phyloP scores from a whole-genome alignment of 2,797 vertebrate genomes.

The Notoglanidium macrostoma region DNA sequence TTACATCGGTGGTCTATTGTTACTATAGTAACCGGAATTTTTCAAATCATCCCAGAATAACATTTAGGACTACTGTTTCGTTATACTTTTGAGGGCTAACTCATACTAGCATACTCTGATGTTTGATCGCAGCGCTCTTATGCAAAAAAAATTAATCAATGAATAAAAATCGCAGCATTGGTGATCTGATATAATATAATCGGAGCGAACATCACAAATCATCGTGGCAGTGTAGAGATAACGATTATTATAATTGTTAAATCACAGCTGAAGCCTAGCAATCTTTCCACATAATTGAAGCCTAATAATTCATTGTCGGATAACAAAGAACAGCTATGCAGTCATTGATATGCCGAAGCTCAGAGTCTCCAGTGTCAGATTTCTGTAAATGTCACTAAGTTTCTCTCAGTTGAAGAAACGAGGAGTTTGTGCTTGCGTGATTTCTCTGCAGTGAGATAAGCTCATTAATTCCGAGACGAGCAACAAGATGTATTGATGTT shows the following conservation, averaged over 20 bases:
- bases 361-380: too few species aligned
- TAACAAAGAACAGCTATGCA: neutral
- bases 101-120: neutral
- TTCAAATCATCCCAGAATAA: neutral
- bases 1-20: neutral
- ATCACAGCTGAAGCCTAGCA: neutral
- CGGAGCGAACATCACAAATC: neutral
- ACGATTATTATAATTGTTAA: neutral
- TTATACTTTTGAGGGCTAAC: neutral
- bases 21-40: neutral
- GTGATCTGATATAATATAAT: neutral
- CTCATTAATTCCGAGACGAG: neutral
- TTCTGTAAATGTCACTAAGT: neutral
- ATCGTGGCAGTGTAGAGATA: too few species aligned
- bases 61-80: neutral
- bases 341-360: neutral
- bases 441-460: neutral
- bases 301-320: neutral
- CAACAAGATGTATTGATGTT: neutral
- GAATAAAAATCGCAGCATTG: neutral
- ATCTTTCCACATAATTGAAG: too few species aligned
- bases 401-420: neutral
- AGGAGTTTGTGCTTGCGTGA: neutral
- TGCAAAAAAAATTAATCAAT: neutral
- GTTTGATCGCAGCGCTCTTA: neutral